These are phyloP conservation scores for Cepaea nemoralis DNA, from an alignment of 1,140 invertebrate species.

Conservation along the genomic window DNA sequence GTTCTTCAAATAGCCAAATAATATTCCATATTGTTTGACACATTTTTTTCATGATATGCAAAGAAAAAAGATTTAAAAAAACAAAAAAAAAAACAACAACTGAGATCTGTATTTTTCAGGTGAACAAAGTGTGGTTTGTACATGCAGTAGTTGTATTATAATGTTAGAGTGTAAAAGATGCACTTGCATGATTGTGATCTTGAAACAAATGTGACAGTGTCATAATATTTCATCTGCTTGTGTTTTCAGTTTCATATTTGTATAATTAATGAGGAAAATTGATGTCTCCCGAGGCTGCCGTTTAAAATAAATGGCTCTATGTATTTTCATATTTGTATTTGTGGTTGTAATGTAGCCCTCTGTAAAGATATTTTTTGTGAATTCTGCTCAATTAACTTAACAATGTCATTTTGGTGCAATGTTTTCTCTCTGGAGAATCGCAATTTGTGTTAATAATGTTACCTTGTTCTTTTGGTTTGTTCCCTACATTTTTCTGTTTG, in stretches of 20 bases:
- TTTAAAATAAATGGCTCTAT: no score
- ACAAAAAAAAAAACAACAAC: neutral
- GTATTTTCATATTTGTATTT: no score
- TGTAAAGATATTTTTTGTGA: constrained; percentile 30
- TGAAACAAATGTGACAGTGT: no score
- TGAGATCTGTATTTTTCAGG: constrained; percentile 4
- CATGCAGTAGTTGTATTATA: no score
- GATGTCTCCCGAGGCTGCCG: neutral
- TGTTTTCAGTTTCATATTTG: neutral
- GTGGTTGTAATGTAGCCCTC: constrained; percentile 15
- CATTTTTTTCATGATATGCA: no score
- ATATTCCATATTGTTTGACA: neutral
- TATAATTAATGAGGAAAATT: neutral
- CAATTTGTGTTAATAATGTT: neutral
- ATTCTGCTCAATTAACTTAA: constrained; percentile 36
- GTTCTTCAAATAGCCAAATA: neutral
- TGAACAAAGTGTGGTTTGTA: neutral
- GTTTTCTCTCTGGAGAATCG: neutral
- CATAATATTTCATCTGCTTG: no score
- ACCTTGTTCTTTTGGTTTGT: neutral
- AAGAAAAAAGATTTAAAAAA: no score
- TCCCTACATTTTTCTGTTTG: constrained; percentile 27
- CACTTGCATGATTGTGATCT: no score
- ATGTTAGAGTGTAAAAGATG: no score
- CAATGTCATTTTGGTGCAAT: constrained; percentile 37